These are phyloP conservation scores for Protaetia brevitarsis DNA, from an alignment of 1,140 invertebrate genomes.

Conservation along the genomic window DNA sequence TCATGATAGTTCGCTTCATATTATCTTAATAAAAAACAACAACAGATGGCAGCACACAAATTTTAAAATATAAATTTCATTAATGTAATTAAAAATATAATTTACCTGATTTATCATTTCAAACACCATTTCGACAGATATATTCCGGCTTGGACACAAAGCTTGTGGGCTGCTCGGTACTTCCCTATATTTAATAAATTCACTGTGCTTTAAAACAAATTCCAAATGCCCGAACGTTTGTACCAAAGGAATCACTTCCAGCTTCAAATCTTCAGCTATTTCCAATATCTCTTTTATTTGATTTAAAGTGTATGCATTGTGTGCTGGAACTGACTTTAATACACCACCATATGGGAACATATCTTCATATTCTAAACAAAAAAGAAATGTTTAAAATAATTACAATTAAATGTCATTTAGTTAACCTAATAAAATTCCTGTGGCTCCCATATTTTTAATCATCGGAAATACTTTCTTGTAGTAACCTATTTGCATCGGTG, in stretches of 20 bases:
- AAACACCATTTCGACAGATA: slow-evolving; percentile 67
- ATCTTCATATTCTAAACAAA: slow-evolving; percentile 88
- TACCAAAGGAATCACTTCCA: slow-evolving; percentile 87
- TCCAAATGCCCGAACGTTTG: slow-evolving; percentile 97
- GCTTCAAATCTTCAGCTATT: slow-evolving; percentile 61
- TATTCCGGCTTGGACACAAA: slow-evolving; percentile 75
- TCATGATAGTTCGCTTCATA: too few species aligned
- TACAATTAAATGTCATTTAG: neutral
- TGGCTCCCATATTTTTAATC: slow-evolving; percentile 75
- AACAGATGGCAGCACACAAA: too few species aligned
- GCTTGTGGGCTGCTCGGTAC: slow-evolving; percentile 73
- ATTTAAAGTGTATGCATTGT: slow-evolving; percentile 71
- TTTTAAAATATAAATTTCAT: too few species aligned
- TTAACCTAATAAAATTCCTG: slow-evolving; percentile 58
- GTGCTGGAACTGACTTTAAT: slow-evolving; percentile 64
- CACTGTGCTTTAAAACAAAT: slow-evolving; percentile 79
- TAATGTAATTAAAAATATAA: too few species aligned
- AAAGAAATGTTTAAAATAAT: slow-evolving; percentile 45
- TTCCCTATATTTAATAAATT: slow-evolving; percentile 77
- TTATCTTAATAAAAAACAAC: too few species aligned
- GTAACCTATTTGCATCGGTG: slow-evolving; percentile 72
- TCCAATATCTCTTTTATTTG: slow-evolving; percentile 66
- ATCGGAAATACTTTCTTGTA: slow-evolving; percentile 72
- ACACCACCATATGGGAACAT: slow-evolving; percentile 89
- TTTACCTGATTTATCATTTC: slow-evolving; percentile 85